Base-by-base conservation (phyloP, 2,888 invertebrate species). In the Saturnia pavonia region DNA sequence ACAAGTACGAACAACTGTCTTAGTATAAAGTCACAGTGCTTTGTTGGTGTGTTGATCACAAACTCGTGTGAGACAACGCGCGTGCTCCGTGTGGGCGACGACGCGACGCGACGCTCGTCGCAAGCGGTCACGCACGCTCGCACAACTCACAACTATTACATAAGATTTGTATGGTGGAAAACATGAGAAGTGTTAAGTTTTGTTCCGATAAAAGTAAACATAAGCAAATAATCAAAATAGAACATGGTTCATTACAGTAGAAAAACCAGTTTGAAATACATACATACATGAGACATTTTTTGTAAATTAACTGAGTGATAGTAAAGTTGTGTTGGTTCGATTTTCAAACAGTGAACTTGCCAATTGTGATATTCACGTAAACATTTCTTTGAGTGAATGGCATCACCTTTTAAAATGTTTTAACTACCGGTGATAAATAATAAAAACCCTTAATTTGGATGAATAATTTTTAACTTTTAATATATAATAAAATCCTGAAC, bases 61-160 rank as follows among this genome's bases (percentile, higher is more conserved):
- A 54, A 66, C n/a, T 66, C 57, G 57, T 60, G 25, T 60, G 57
- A 25, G 57, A 60, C 25, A 67, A 48, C 70, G 68, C 40, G 82
- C 86, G 80, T 80, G 84, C 80, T 77, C 68, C 3, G 78, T 74
- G 83, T 84, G 84, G 82, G 83, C 82, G 82, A 70, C 67, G 63
- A n/a, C 75, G 69, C 69, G 76, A 76, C 76, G 74, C 76, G n/a
- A 70, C 67, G 63, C 75, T 69, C 69, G 76, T 77, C 76, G 74
- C 76, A 75, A 73, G 75, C 77, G 79, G 82, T 83, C 83, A 84
- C 81, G 85, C 57, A 60, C 57, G 63, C 67, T 67, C 67, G 14
- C 34, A 70, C 67, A 65, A 42, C 27, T 43, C 34, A 70, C 67
- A 65, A 42, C 27, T 43, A 67, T 67, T 70, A 70, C 70, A 66